Base-by-base conservation (phyloP, 2,113 vertebrate genomes). In the Turnix velox region DNA sequence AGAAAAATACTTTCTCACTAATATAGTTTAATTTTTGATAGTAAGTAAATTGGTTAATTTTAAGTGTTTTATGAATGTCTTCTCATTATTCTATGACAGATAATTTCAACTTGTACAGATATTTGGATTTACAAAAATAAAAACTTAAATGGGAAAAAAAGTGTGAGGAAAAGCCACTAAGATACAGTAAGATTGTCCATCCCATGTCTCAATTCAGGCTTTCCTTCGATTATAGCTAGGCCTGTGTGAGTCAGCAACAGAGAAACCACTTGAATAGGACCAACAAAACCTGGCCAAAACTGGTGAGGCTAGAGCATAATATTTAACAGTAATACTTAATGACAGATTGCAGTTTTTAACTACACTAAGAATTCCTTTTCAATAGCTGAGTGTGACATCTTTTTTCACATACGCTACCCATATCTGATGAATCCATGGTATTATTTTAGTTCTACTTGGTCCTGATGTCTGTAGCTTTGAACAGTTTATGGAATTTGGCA, bases 211-310 rank as follows among this genome's bases (percentile, higher is more conserved):
- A 1, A 25, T 82, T 88, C 42, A 84, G 25, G 25, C 12, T 18
- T 48, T 90, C 40, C 11, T 68, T 51, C 48, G 48, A 5, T 54
- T 42, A 31, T n/a, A 33, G 10, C 61, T 37, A 65, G 18, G 61
- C 30, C 18, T 46, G 0, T 28, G 15, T 84, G 84, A 92, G 54
- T 89, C 74, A 84, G 59, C 75, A 84, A 10, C 62, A 89, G 42
- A 61, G 30, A 84, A 95, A 84, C 48, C 48, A 55, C 81, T 91
- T 89, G 69, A 93, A 76, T 68, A 66, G 76, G 52, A 87, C 77
- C 69, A 58, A 20, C 37, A 79, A 79, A 92, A 61, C 12, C 37
- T 52, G 40, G 39, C 66, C 52, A 75, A 2, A 93, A 57, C 24
- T 82, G 15, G 23, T 72, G 23, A 14, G 23, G 23, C 19, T 84